Percentiles rank a stretch among this genome's conserved stretches.
These are phyloP conservation scores for Andrena fulva DNA, from an alignment of 2,888 invertebrate genomes.

Conservation along the genomic window DNA sequence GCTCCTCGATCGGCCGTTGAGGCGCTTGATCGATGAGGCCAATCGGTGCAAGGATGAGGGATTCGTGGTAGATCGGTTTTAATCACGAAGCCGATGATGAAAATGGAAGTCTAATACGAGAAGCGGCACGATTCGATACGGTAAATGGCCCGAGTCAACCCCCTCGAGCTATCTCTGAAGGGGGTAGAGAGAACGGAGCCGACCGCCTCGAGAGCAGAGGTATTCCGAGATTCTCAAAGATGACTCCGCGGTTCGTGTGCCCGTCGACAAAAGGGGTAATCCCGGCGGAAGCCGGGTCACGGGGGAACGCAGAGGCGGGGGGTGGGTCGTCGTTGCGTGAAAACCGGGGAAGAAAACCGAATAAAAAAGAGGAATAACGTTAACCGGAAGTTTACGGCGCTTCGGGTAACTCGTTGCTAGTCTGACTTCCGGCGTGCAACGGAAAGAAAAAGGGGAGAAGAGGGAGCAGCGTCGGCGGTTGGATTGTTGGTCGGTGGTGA, in stretches of 20 bases:
- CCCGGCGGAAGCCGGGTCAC: slow-evolving; percentile 54
- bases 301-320: slow-evolving; percentile 10
- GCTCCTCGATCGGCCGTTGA: background rate
- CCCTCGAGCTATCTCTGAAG: background rate
- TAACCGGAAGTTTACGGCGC: slow-evolving; percentile 69
- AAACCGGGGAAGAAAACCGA: slow-evolving; percentile 65
- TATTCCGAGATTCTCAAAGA: slow-evolving; percentile 51
- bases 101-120: background rate
- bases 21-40: background rate
- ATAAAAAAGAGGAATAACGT: slow-evolving; percentile 66
- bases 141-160: background rate
- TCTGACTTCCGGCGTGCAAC: slow-evolving; percentile 63
- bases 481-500: slow-evolving; percentile 44
- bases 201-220: background rate
- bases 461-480: slow-evolving; percentile 34
- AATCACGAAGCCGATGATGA: background rate
- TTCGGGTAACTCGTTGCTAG: slow-evolving; percentile 66
- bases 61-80: background rate
- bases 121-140: background rate
- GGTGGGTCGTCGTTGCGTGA: slow-evolving; percentile 60
- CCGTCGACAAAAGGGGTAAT: slow-evolving; percentile 60
- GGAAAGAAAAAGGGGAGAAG: slow-evolving; percentile 57
- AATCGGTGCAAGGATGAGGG: background rate
- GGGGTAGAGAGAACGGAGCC: background rate
- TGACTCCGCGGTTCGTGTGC: slow-evolving; percentile 51